Base-by-base conservation (phyloP, 92 coral and sea anemone genomes). In the Epizoanthus rinbou region DNA sequence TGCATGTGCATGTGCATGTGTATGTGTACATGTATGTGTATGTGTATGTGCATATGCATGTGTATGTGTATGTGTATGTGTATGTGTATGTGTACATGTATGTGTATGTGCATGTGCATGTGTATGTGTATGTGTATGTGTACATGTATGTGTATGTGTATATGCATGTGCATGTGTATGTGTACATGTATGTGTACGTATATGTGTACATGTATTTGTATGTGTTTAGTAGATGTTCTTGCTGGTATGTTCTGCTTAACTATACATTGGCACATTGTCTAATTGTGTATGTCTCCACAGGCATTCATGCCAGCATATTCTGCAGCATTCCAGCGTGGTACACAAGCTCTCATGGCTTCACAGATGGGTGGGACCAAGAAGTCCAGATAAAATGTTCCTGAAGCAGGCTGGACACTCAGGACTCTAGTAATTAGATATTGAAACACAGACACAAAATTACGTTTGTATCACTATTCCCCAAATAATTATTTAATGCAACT, bases 261-360 rank as follows among this genome's bases (percentile, higher is more conserved):
- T 37, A 8, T 75, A 24, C 9, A 24, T 8, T 22, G 18, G 7
- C 41, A 8, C 14, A 15, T 69, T 15, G 43, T 47, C 7, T 50
- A 45, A 5, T 65, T 62, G 8, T 83, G 21, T 75, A 15, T 85
- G 79, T 54, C 58, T 10, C 68, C 45, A 4, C 75, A 93, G 98
- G 87, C 71, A 33, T 91, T 93, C 63, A 87, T 93, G 80, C 98
- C 98, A 24, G 81, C 85, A 15, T 93, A 93, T 75, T 84, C 86
- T 23, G 89, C 92, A 4, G 84, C 92, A 18, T 80, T 93, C 79
- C 90, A 91, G 82, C 92, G 94, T 57, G 98, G 98, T 22, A 83
- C 87, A 8, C 92, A 88, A 79, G 98, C 98, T 2, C 85, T 93
- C 8, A 88, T 80, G 14, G 83, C 92, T 1, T 80, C 92, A 11